Conservation (phyloP, 2,888 invertebrate genomes). For the Tanaodytes sp. region DNA sequence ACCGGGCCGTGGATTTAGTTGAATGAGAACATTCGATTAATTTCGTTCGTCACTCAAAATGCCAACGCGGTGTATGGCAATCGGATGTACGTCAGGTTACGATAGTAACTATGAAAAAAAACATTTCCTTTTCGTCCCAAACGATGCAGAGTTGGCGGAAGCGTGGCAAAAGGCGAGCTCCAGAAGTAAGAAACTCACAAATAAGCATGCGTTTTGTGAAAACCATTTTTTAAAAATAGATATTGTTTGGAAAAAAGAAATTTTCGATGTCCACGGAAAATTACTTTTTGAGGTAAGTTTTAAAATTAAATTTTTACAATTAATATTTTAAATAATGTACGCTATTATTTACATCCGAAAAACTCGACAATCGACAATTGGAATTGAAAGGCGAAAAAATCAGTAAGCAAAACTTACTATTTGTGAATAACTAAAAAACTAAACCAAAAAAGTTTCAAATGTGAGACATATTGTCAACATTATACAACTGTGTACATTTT, state of each 20-base stretch:
- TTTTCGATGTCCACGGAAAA: constrained; percentile 14
- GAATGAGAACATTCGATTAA: too few species aligned
- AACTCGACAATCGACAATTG: too few species aligned
- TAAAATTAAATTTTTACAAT: background rate
- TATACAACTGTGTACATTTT: too few species aligned
- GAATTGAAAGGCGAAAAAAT: too few species aligned
- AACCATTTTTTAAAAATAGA: constrained; percentile 23
- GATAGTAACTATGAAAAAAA: constrained; percentile 23
- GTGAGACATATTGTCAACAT: too few species aligned
- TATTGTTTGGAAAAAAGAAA: constrained; percentile 27
- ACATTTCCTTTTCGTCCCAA: constrained; percentile 23
- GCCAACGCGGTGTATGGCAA: constrained; percentile 15
- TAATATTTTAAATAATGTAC: constrained; percentile 3
- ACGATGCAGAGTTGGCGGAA: constrained; percentile 16
- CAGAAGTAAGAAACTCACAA: constrained; percentile 11
- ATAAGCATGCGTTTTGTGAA: constrained; percentile 27
- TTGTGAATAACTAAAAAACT: too few species aligned
- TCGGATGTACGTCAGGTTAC: constrained; percentile 30
- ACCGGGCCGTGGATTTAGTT: too few species aligned
- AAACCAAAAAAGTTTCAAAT: too few species aligned
- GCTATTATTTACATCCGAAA: background rate
- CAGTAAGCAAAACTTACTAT: too few species aligned
- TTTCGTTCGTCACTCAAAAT: constrained; percentile 2
- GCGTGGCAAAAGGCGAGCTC: constrained; percentile 19
- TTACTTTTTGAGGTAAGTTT: constrained; percentile 28